Evolutionary conservation across 2,888 invertebrate genomes (phyloP).

Genomic region (Biston stratarius): DNA sequence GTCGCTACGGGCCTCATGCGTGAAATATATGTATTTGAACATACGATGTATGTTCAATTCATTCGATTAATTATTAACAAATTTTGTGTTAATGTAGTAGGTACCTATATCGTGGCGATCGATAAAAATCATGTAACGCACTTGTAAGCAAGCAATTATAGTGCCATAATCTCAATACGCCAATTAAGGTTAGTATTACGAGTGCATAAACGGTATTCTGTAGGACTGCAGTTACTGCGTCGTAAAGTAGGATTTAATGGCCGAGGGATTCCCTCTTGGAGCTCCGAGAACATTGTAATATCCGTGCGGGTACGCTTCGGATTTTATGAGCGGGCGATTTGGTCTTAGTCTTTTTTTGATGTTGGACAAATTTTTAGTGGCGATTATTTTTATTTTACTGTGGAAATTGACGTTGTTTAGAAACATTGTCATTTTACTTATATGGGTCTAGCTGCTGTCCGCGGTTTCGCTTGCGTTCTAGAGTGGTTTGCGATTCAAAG

Average conservation of each 20-base stretch:
- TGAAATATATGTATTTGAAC: too few species aligned
- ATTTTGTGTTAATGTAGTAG: too few species aligned
- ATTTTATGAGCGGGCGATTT: conserved; percentile 3
- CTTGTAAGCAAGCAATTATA: conserved; percentile 52
- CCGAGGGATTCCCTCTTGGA: conserved; percentile 67
- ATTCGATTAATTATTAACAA: too few species aligned
- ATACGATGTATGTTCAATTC: too few species aligned
- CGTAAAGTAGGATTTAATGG: conserved; percentile 81
- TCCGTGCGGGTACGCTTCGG: conserved; percentile 13
- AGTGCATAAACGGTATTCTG: conserved; percentile 69
- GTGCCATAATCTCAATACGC: conserved; percentile 70
- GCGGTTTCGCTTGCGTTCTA: too few species aligned
- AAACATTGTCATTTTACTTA: too few species aligned
- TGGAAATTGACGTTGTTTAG: too few species aligned
- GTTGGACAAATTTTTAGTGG: background rate
- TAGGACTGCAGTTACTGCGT: conserved; percentile 62
- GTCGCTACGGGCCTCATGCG: too few species aligned
- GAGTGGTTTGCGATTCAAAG: too few species aligned
- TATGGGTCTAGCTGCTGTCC: too few species aligned
- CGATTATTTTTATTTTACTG: background rate
- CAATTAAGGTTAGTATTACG: conserved; percentile 81
- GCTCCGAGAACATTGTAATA: conserved; percentile 34
- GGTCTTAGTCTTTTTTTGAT: background rate
- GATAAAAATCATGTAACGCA: conserved; percentile 20
- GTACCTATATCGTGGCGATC: background rate